Evolutionary conservation across 2,113 vertebrate genomes (phyloP).

Genomic region (Rattus rattus): DNA sequence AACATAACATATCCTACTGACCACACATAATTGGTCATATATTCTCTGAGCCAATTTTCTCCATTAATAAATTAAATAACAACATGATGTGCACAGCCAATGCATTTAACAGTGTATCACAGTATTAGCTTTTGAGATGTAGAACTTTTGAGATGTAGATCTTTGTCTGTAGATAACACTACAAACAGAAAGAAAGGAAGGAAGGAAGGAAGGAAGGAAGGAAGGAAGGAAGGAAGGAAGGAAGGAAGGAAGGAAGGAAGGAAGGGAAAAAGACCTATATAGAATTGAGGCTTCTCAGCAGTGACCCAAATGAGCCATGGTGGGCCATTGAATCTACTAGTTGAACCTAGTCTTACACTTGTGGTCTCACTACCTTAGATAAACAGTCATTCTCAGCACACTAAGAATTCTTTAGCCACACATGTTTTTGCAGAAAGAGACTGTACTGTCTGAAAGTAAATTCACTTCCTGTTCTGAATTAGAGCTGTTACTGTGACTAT

Average conservation of each 20-base stretch:
- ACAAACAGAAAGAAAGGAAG: neutral
- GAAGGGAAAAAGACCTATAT: neutral
- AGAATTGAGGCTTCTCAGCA: neutral
- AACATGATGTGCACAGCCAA: neutral
- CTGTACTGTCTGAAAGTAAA: neutral
- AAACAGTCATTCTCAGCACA: neutral
- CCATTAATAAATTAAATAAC: neutral
- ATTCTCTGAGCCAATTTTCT: neutral
- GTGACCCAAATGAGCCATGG: neutral
- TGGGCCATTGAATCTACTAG: neutral
- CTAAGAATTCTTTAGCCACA: neutral
- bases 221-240: no score
- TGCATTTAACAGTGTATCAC: neutral
- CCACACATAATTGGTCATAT: neutral
- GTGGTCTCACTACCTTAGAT: neutral
- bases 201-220: neutral
- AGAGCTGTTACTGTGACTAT: neutral
- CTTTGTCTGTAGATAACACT: neutral
- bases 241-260: no score
- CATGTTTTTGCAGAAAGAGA: neutral
- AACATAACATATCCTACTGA: neutral
- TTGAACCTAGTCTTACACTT: neutral
- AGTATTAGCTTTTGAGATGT: neutral
- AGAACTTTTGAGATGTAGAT: neutral
- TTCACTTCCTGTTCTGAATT: neutral